Percentiles rank a stretch among this genome's conserved stretches.
phyloP scores from a whole-genome alignment of 1,140 invertebrate genomes.

The Trachelipus rathkii region DNA sequence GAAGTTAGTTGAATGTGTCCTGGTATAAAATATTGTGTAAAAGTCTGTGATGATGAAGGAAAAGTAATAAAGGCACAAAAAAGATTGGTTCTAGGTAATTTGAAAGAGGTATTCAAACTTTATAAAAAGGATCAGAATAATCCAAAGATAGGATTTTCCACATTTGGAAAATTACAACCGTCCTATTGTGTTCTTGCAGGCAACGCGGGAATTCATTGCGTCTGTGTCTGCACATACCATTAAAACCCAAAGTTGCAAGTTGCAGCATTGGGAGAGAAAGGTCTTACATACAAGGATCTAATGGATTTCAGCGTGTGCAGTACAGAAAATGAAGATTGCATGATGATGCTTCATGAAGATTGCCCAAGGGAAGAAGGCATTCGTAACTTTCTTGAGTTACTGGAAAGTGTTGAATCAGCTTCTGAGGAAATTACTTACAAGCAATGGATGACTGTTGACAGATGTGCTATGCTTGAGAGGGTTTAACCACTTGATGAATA shows the following conservation, averaged over 20 bases:
- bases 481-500: constrained; percentile 5
- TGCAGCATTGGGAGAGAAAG: neutral
- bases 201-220: neutral
- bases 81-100: neutral
- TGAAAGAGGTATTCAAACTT: constrained; percentile 1
- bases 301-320: too few species aligned
- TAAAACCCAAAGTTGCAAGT: neutral
- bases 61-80: neutral
- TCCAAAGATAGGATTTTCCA: constrained; percentile 13
- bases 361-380: constrained; percentile 1
- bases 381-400: neutral
- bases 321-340: neutral
- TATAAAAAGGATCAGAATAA: constrained; percentile 3
- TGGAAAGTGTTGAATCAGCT: constrained; percentile 7
- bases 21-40: neutral
- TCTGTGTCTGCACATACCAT: too few species aligned
- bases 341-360: neutral
- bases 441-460: constrained; percentile 15
- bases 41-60: neutral
- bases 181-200: neutral
- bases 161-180: neutral
- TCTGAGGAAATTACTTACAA: constrained; percentile 3
- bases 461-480: neutral
- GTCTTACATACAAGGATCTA: neutral
- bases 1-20: neutral